Evolutionary conservation across 2,888 invertebrate species (phyloP), one percentile per base, ranked within the genome.

Genomic region (Drosophila yooni): DNA sequence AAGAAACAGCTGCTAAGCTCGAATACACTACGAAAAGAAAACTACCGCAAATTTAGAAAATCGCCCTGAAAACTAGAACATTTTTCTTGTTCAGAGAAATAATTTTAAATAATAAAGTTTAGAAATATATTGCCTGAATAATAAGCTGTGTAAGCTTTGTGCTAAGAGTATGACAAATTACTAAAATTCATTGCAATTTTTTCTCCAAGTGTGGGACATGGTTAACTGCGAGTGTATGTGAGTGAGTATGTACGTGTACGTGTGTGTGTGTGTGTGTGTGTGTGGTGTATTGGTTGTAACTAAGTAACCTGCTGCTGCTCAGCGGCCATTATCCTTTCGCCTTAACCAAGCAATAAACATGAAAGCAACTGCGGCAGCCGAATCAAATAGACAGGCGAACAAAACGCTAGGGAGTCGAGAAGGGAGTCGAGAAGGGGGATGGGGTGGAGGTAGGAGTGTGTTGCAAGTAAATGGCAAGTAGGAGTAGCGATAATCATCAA

Each of bases 401-500:
- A 56, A 38, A 61, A 18, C 68, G 36, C 36, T 31, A 56, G 58
- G 50, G 65, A 65, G 61, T 40, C 36, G 15, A 38, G 60, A 43
- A 56, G 58, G 50, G 65, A 65, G 61, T 40, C 36, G 15, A 38
- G 60, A 43, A 3, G 31, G 46, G 36, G 56, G 33, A 1, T 33
- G 33, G 13, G 25, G 34, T 1, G 3, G n/a, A 18, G 18, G 48
- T 3, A 6, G 5, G 31, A 33, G 36, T 7, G 34, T 8, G 36
- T 10, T 27, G 8, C 21, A 50, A 40, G 57, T 46, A 61, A 60
- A 58, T 75, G 66, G 68, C 78, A 72, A 72, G 66, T 75, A 70
- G 82, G 74, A 74, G 79, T 74, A 76, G 66, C 91, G 87, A 91
- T 92, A 92, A 92, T 91, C 92, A 92, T 92, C 91, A 91, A 92